phyloP scores from a whole-genome alignment of 2,888 invertebrate genomes.

The Aphidius colemani region DNA sequence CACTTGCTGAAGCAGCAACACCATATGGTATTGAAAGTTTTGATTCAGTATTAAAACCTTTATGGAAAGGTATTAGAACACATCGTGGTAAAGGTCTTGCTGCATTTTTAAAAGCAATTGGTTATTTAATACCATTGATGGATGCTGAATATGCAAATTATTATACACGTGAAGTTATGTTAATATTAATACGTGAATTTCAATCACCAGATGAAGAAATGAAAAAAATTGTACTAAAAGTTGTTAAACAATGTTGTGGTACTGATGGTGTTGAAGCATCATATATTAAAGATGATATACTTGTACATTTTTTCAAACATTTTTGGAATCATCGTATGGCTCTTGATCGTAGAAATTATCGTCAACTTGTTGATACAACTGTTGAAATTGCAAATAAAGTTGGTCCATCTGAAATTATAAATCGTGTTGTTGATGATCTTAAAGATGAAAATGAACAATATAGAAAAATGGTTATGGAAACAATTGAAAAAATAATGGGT shows the following conservation, averaged over 20 bases:
- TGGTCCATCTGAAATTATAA: constrained; percentile 99
- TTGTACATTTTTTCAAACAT: constrained; percentile 98
- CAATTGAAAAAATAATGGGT: constrained; percentile 98
- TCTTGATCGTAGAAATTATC: constrained; percentile 94
- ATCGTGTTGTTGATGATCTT: constrained; percentile 96
- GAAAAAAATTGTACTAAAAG: constrained; percentile 99
- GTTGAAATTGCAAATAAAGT: constrained; percentile 99
- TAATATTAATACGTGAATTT: constrained; percentile 98
- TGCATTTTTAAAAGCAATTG: constrained; percentile 99
- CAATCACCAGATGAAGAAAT: constrained; percentile 99
- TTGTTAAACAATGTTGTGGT: constrained; percentile 99
- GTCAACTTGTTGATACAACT: constrained; percentile 95
- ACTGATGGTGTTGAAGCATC: constrained; percentile 99
- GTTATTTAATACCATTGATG: constrained; percentile 98
- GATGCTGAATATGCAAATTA: constrained; percentile 99
- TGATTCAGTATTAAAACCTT: constrained; percentile 97
- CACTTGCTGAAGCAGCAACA: constrained; percentile 97
- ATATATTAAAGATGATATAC: constrained; percentile 98
- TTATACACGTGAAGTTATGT: constrained; percentile 98
- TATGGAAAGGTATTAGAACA: constrained; percentile 98
- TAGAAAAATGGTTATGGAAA: constrained; percentile 99
- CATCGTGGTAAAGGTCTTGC: constrained; percentile 92
- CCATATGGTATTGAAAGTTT: constrained; percentile 99
- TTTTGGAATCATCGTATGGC: constrained; percentile 99
- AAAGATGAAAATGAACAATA: constrained; percentile 99